These are phyloP conservation scores for Hydropotes inermis DNA, from an alignment of 2,113 vertebrate genomes.

Conservation along the genomic window DNA sequence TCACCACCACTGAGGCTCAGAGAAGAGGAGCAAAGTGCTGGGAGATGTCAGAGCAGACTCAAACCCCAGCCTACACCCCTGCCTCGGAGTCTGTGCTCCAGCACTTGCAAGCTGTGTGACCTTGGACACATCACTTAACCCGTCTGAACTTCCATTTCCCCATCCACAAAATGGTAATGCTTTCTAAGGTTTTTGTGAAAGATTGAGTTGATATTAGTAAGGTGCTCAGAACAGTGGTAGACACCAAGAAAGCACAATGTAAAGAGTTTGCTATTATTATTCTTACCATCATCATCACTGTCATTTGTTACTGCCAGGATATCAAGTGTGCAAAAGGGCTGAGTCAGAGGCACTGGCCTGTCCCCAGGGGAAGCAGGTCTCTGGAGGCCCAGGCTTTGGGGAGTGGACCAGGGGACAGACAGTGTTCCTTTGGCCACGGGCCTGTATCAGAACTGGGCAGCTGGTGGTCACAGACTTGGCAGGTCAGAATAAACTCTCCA, in stretches of 20 bases:
- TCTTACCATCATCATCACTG: neutral
- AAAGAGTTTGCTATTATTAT: neutral
- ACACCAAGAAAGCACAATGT: fast-evolving
- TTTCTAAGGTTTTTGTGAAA: neutral
- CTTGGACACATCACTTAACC: neutral
- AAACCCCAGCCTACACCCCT: neutral
- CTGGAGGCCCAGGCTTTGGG: neutral
- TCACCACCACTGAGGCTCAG: neutral
- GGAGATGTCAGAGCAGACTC: neutral
- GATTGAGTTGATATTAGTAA: neutral
- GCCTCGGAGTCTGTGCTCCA: neutral
- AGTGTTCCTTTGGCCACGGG: neutral
- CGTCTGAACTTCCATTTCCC: neutral
- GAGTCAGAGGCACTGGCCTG: slow-evolving; percentile 68
- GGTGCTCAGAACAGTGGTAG: neutral
- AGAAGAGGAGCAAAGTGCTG: neutral
- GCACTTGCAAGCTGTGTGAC: neutral
- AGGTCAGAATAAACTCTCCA: neutral
- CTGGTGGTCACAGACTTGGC: neutral
- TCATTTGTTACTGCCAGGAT: neutral
- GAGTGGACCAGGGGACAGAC: neutral
- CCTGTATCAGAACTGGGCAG: neutral
- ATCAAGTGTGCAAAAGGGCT: slow-evolving; percentile 20
- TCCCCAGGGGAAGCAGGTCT: slow-evolving; percentile 29
- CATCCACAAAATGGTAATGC: neutral